phyloP scores from a whole-genome alignment of 2,113 vertebrate genomes.

The Oncorhynchus keta region DNA sequence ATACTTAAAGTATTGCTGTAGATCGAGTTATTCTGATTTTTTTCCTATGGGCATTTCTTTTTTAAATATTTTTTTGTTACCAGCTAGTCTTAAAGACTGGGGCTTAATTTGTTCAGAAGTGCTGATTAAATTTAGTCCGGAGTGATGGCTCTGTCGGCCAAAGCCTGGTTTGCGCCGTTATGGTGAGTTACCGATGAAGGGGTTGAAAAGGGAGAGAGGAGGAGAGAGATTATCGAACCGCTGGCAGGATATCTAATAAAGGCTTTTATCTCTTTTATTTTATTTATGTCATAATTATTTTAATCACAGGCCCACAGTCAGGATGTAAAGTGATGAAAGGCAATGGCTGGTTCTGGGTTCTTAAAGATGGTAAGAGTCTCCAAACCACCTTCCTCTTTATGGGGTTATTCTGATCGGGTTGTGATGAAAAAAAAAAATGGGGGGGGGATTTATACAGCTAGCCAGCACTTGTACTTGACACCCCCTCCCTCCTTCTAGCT shows the following conservation, averaged over 20 bases:
- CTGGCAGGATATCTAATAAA: slow-evolving; percentile 4
- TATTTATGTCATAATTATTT: slow-evolving; percentile 2
- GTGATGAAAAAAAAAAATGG: neutral
- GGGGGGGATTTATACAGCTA: too few species aligned
- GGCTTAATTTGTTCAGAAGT: neutral
- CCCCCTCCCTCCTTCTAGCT: too few species aligned
- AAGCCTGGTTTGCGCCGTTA: neutral
- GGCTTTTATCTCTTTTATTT: neutral
- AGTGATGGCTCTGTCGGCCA: neutral
- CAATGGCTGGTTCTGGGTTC: neutral
- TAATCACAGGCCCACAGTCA: neutral
- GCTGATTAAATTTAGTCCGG: slow-evolving; percentile 14
- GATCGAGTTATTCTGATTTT: neutral
- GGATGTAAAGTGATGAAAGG: slow-evolving; percentile 12
- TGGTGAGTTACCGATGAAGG: slow-evolving; percentile 9
- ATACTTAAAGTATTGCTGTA: too few species aligned
- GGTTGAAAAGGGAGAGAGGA: neutral
- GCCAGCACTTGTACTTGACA: too few species aligned
- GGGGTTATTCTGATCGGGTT: neutral
- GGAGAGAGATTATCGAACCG: neutral
- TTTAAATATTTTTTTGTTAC: neutral
- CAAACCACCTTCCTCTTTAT: slow-evolving; percentile 6
- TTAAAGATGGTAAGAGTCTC: neutral
- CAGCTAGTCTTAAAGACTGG: slow-evolving; percentile 7
- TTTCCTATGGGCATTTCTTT: neutral